A percentile compares a stretch with the other conserved stretches of the same genome.
Conservation (phyloP, 2,797 vertebrate genomes). For the Phylloscopus collybita region DNA sequence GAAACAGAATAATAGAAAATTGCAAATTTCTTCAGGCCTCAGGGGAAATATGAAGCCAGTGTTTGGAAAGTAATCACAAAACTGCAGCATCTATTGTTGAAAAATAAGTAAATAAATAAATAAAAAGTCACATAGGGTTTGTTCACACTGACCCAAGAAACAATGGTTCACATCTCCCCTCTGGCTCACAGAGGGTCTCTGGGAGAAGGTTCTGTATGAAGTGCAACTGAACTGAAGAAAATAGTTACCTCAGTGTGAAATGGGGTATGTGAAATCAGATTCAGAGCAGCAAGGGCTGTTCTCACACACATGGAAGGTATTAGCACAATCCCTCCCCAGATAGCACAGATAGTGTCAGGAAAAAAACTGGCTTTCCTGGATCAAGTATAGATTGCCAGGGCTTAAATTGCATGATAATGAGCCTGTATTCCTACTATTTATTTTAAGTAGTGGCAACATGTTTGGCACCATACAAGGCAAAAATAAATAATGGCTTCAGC, state of each 20-base stretch:
- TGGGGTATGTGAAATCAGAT: not conserved
- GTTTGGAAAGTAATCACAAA: slow-evolving; percentile 19
- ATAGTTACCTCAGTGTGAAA: slow-evolving; percentile 24
- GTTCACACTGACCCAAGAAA: not conserved
- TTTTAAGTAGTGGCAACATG: slow-evolving; percentile 28
- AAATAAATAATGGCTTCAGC: slow-evolving; percentile 2
- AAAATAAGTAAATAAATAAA: not conserved
- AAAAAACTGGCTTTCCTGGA: slow-evolving; percentile 33
- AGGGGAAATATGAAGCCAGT: not conserved
- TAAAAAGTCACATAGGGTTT: not conserved
- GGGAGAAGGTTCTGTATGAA: not conserved
- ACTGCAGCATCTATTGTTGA: not conserved
- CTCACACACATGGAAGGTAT: slow-evolving; percentile 66
- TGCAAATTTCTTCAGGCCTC: not conserved
- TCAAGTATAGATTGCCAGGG: slow-evolving; percentile 15
- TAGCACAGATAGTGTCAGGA: slow-evolving; percentile 61
- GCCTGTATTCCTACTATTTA: slow-evolving; percentile 53
- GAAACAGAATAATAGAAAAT: slow-evolving; percentile 22
- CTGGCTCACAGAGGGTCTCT: not conserved
- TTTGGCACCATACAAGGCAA: slow-evolving; percentile 20
- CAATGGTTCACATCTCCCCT: not conserved
- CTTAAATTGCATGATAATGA: slow-evolving; percentile 59
- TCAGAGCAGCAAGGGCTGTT: slow-evolving; percentile 19
- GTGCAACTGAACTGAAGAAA: slow-evolving; percentile 6
- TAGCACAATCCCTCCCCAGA: slow-evolving; percentile 46